Evolutionary conservation across 2,797 vertebrate species (phyloP).

Genomic region (Tolypeutes matacus): DNA sequence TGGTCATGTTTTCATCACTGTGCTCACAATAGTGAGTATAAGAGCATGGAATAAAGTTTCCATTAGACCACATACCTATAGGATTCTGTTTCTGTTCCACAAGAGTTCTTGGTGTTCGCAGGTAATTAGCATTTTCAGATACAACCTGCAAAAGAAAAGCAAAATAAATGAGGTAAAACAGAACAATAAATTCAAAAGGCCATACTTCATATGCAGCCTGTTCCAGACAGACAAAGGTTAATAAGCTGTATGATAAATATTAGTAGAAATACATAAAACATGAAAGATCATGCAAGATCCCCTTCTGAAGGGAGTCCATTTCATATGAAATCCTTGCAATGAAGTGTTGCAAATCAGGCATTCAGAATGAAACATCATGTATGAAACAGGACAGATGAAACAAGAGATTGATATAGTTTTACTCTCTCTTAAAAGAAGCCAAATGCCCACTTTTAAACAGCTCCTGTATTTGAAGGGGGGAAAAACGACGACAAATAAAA

Average conservation of each 20-base stretch:
- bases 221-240: constrained; percentile 92
- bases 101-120: constrained; percentile 90
- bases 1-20: constrained; percentile 77
- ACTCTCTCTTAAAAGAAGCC: constrained; percentile 87
- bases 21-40: constrained; percentile 60
- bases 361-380: constrained; percentile 89
- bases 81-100: constrained; percentile 92
- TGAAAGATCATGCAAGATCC: constrained; percentile 92
- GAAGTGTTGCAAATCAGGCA: constrained; percentile 90
- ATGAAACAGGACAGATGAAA: constrained; percentile 88
- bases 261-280: constrained; percentile 90
- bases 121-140: constrained; percentile 91
- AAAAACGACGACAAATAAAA: constrained; percentile 85
- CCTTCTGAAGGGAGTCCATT: constrained; percentile 90
- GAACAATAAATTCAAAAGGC: constrained; percentile 73
- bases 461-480: constrained; percentile 89
- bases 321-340: constrained; percentile 91
- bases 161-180: constrained; percentile 84
- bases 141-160: constrained; percentile 89
- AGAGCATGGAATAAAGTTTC: constrained; percentile 67
- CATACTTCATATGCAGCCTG: constrained; percentile 88
- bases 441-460: constrained; percentile 89
- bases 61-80: constrained; percentile 91
- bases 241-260: constrained; percentile 92
- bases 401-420: constrained; percentile 85